Conservation (phyloP, 2,113 vertebrate species). For the Phaethon lepturus region DNA sequence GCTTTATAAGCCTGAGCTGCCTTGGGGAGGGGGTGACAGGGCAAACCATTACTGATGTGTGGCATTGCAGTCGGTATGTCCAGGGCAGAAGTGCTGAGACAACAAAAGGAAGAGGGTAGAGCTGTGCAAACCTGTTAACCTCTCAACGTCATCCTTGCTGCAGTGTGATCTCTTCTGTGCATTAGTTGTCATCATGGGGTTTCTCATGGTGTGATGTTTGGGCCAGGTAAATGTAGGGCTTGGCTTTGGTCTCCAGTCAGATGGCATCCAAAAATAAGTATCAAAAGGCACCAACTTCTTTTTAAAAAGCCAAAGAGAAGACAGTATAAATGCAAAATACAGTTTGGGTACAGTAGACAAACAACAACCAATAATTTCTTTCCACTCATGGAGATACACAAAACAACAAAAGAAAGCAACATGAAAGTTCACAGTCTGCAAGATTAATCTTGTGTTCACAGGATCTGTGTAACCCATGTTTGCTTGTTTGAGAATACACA, state of each 20-base stretch:
- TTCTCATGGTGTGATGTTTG: neutral
- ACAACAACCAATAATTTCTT: neutral
- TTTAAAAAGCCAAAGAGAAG: neutral
- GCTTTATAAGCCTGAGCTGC: neutral
- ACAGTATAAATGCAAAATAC: neutral
- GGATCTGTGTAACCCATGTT: slow-evolving; percentile 14
- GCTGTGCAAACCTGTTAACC: neutral
- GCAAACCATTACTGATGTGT: neutral
- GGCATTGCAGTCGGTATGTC: accelerated
- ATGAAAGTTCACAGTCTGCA: neutral
- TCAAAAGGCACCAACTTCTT: neutral
- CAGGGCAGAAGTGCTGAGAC: neutral
- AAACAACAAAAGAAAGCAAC: neutral
- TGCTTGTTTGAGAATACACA: slow-evolving; percentile 68
- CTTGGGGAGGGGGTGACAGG: neutral
- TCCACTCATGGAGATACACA: neutral
- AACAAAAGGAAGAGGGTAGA: neutral
- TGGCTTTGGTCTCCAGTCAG: neutral
- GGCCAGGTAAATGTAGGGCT: neutral
- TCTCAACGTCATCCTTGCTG: neutral
- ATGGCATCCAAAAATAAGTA: neutral
- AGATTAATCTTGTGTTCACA: slow-evolving; percentile 35
- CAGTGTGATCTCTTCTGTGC: neutral
- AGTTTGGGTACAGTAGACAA: neutral
- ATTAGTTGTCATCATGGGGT: neutral